Evolutionary conservation across 1,140 invertebrate species (phyloP).

Genomic region (Euglossa dilemma): DNA sequence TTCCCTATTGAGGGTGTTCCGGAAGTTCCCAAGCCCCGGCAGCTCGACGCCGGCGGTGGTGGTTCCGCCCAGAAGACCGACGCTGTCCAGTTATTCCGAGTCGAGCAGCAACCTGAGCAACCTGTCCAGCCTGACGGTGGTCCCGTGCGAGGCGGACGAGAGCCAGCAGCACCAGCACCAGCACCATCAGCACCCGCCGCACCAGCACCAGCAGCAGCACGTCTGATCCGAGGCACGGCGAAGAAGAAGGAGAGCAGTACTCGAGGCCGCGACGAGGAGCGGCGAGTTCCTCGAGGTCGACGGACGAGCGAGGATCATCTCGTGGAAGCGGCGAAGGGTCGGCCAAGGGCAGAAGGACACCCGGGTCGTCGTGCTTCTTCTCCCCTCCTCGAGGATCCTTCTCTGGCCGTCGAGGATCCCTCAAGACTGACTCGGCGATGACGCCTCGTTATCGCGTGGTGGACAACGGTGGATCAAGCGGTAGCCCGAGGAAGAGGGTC

Average conservation of each 20-base stretch:
- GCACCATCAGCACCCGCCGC: conserved; percentile 48
- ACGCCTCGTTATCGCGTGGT: neutral
- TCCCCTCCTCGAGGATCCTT: conserved; percentile 45
- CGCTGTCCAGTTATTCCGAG: conserved; percentile 78
- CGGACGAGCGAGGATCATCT: conserved; percentile 25
- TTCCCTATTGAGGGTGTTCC: conserved; percentile 74
- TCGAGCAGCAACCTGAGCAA: conserved; percentile 77
- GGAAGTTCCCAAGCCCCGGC: conserved; percentile 68
- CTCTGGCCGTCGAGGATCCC: conserved; percentile 56
- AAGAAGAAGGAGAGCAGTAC: conserved; percentile 35
- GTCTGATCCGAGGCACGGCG: conserved; percentile 75
- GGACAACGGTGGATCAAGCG: neutral
- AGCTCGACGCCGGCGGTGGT: conserved; percentile 62
- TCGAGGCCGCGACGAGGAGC: conserved; percentile 35
- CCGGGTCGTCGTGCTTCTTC: conserved; percentile 36
- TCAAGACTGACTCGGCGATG: conserved; percentile 67
- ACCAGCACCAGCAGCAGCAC: conserved; percentile 67
- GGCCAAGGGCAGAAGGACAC: conserved; percentile 35
- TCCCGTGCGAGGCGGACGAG: conserved; percentile 79
- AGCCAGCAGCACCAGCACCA: conserved; percentile 74
- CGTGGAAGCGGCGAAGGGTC: conserved; percentile 31
- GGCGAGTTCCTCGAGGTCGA: conserved; percentile 57
- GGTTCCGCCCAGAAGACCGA: conserved; percentile 67
- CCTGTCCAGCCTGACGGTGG: conserved; percentile 78
- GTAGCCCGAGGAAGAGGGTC: neutral